Base-by-base conservation (phyloP, 2,113 vertebrate species). In the Plotosus lineatus region DNA sequence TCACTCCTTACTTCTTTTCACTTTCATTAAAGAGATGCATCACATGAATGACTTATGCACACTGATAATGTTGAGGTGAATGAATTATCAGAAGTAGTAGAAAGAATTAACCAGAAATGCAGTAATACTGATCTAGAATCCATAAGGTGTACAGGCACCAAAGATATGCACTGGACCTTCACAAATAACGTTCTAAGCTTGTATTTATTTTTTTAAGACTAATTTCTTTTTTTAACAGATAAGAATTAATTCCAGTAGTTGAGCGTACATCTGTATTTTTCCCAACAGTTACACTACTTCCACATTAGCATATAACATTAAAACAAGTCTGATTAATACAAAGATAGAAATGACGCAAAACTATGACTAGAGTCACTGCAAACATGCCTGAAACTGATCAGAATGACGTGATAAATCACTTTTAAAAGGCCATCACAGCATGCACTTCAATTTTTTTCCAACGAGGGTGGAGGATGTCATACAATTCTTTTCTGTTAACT, bases 361-460 rank as follows among this genome's bases (percentile, higher is more conserved):
- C 51, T 21, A 75, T 71, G 61, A 75, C 68, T 51, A 46, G 58
- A 58, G 65, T 75, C 58, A 72, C 58, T 42, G 38, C 61, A 55
- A 42, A 42, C 84, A 83, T 83, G 84, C 84, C 82, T 73, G 61
- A 36, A 82, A 84, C 26, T n/a, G 53, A 56, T 60, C 21, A 63
- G 31, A 31, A 72, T 38, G 40, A 77, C 73, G 66, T 38, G 66
- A 58, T 56, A 77, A 26, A 75, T 50, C 77, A 79, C 61, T 60
- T 75, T 82, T 79, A 44, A 72, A 65, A n/a, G 23, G 46, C 60
- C 61, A 71, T 66, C 38, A 77, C 44, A 69, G 71, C 81, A 83
- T 83, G 84, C 84, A 69, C 23, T 74, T 75, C 11, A 71, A 56
- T 38, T 73, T 31, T 38, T 65, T 53, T 17, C n/a, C 0, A 0